Conservation (phyloP, 2,888 invertebrate species). For the Agrilus mali region DNA sequence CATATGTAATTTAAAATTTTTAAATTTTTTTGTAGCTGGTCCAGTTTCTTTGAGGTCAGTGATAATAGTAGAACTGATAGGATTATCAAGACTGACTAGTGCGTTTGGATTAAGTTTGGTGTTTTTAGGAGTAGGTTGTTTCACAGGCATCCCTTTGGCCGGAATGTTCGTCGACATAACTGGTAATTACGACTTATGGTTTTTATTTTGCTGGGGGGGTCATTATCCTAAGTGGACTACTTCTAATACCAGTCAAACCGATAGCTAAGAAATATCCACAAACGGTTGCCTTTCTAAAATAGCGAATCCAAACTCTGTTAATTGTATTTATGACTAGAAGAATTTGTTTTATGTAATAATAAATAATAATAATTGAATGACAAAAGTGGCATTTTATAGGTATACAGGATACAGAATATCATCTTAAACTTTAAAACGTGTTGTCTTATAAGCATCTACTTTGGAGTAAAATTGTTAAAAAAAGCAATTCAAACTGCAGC, state of each 20-base stretch:
- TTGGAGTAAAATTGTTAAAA: too few relatives aligned
- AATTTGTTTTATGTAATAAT: too few relatives aligned
- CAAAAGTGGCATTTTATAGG: too few relatives aligned
- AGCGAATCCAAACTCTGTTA: too few relatives aligned
- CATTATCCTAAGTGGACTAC: slow-evolving; percentile 21
- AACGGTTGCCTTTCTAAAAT: too few relatives aligned
- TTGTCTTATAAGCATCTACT: too few relatives aligned
- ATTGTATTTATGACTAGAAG: too few relatives aligned
- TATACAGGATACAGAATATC: too few relatives aligned
- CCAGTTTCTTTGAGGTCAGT: slow-evolving; percentile 64
- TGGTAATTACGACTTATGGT: slow-evolving; percentile 15
- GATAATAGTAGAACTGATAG: slow-evolving; percentile 80
- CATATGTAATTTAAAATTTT: not conserved
- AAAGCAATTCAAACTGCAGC: too few relatives aligned
- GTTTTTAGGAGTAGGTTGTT: slow-evolving; percentile 86
- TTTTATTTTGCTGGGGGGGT: slow-evolving; percentile 24
- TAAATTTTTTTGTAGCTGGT: slow-evolving; percentile 47
- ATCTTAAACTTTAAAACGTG: too few relatives aligned
- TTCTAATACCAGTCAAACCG: slow-evolving; percentile 22
- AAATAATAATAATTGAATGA: too few relatives aligned
- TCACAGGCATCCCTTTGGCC: slow-evolving; percentile 50
- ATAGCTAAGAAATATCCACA: slow-evolving; percentile 9
- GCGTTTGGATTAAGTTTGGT: slow-evolving; percentile 84
- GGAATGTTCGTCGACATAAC: slow-evolving; percentile 21
- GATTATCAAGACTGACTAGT: slow-evolving; percentile 83